Conservation (phyloP, 1,140 invertebrate genomes). For the Sesamia nonagrioides region DNA sequence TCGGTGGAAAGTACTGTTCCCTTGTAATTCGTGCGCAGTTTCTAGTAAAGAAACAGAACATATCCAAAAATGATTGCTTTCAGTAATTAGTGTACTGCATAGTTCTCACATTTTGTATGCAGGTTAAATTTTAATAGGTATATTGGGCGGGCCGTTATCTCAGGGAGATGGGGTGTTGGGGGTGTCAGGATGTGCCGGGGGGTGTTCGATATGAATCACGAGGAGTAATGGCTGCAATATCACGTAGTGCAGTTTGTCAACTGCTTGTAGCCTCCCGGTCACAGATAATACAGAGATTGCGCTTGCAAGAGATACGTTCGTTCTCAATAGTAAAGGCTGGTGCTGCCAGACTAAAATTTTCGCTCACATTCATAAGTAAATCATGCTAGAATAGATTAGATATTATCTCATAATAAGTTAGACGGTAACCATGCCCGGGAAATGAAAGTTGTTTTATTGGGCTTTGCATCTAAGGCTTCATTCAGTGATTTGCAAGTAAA, state of each 20-base stretch:
- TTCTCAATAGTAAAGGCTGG: constrained; percentile 51
- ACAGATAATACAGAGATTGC: constrained; percentile 84
- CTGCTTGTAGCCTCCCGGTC: constrained; percentile 81
- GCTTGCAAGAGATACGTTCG: constrained; percentile 69
- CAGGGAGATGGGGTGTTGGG: constrained; percentile 66
- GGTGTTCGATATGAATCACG: constrained; percentile 84
- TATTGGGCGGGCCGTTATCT: constrained; percentile 75
- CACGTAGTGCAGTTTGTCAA: constrained; percentile 87
- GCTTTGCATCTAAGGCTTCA: too few relatives aligned
- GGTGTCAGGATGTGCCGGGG: constrained; percentile 66
- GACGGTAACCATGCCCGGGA: not conserved
- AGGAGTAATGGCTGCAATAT: constrained; percentile 86
- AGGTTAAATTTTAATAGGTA: constrained; percentile 51
- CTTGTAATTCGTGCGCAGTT: constrained; percentile 7
- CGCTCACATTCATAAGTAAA: not conserved
- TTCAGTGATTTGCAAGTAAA: too few relatives aligned
- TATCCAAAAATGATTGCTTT: constrained; percentile 24
- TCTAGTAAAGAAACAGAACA: constrained; percentile 7
- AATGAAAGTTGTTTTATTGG: not conserved
- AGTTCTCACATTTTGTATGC: constrained; percentile 36
- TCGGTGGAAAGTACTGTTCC: not conserved
- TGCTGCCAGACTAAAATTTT: constrained; percentile 1
- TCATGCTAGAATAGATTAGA: not conserved
- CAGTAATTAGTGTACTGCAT: constrained; percentile 11
- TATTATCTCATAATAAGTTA: constrained; percentile 3